Conservation (phyloP, 30 jellyfish, hydroid and myxozoan genomes). For the Clytia hemisphaerica region DNA sequence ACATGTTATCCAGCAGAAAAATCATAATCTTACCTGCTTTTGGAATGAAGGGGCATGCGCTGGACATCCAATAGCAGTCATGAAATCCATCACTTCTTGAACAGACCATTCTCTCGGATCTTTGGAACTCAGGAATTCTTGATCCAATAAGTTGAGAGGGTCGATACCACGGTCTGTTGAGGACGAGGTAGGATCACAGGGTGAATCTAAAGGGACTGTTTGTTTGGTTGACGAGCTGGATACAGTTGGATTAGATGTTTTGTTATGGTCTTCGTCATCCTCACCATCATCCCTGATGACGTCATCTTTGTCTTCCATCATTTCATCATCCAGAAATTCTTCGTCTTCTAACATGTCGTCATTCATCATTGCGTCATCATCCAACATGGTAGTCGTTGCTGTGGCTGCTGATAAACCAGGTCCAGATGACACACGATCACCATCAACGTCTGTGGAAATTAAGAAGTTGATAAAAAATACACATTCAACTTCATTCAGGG, state of each 20-base stretch:
- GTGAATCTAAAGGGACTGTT: slow-evolving; percentile 72
- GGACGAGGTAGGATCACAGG: slow-evolving; percentile 94
- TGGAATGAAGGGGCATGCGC: slow-evolving; percentile 94
- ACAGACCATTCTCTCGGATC: slow-evolving; percentile 98
- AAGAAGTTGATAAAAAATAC: no score
- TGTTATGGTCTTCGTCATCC: slow-evolving; percentile 39
- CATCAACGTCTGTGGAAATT: no score
- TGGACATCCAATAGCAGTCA: slow-evolving; percentile 97
- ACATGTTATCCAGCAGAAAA: no score
- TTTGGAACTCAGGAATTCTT: slow-evolving; percentile 79
- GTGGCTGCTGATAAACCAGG: no score
- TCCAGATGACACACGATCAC: slow-evolving; percentile 20
- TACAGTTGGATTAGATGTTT: slow-evolving; percentile 22
- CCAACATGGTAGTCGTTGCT: slow-evolving; percentile 2
- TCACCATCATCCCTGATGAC: slow-evolving; percentile 33
- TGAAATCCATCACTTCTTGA: slow-evolving; percentile 91
- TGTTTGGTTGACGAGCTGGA: slow-evolving; percentile 32
- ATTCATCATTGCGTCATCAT: slow-evolving; percentile 11
- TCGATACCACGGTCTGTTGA: slow-evolving; percentile 95
- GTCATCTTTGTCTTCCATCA: slow-evolving; percentile 10
- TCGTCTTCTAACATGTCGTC: slow-evolving; percentile 14
- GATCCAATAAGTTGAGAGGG: slow-evolving; percentile 84
- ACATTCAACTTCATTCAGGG: no score
- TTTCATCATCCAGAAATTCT: slow-evolving; percentile 1
- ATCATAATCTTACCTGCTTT: slow-evolving; percentile 72